Base-by-base conservation (phyloP, 2,888 invertebrate genomes). In the Oxytorus armatus region DNA sequence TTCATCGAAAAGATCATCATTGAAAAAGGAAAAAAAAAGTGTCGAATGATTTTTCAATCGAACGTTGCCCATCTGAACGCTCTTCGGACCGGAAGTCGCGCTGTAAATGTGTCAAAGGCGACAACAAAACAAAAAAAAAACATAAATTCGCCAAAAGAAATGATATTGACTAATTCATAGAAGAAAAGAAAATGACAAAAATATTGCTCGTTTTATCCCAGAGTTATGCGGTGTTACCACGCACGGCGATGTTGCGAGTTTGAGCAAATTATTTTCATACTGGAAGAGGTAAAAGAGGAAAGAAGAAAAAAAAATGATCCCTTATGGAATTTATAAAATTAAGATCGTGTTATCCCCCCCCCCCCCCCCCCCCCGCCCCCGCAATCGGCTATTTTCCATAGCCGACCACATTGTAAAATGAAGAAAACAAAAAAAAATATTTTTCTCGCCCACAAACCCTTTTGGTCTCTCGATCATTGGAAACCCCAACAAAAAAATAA, bases 231-330 rank as follows among this genome's bases (percentile, higher is more conserved):
- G 55, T 74, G 80, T 69, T 63, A 55, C 25, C 8, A 49, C n/a
- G 33, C 63, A 77, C 55, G 16, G 68, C 77, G 47, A 68, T 82
- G 76, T 79, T 73, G 63, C 68, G 69, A 68, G 77, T 79, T 79
- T 77, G 77, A 79, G 18, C 69, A 82, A 79, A 82, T 73, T 82
- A 82, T 82, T 82, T 82, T 82, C 82, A 77, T 82, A 82, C 82
- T 69, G 51, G 65, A 73, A 29, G 42, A 65, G 29, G 44, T 42
- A 5, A 11, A 16, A 14, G n/a, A 42, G 49, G 23, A 74, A 47
- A 55, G 25, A 11, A 11, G 49, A 68, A 29, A 33, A 65, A 57
- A 42, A 39, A 79, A 42, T 18, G 23, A 55, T 42, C 33, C 59
- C 18, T 42, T 55, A 33, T 72, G 66, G 23, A 75, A 65, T 79